Conservation (phyloP, 2,888 invertebrate species). For the Anaspis maculata region DNA sequence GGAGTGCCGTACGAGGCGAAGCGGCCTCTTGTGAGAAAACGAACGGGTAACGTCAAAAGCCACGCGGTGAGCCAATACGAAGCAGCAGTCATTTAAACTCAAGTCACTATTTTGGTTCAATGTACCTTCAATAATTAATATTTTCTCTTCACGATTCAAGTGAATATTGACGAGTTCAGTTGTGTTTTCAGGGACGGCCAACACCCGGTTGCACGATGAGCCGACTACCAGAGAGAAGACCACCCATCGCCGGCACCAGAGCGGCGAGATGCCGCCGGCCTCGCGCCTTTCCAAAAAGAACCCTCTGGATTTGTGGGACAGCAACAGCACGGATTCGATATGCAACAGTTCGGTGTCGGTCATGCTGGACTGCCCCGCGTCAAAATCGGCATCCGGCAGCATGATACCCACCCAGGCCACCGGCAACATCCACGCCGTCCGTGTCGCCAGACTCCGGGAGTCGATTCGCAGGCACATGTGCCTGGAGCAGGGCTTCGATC, state of each 20-base stretch:
- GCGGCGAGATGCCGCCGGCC: constrained; percentile 14
- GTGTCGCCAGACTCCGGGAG: constrained; percentile 10
- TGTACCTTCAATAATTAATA: too few relatives aligned
- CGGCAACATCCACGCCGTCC: constrained; percentile 8
- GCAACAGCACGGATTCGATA: constrained; percentile 40
- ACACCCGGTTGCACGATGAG: constrained; percentile 18
- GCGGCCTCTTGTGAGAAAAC: too few relatives aligned
- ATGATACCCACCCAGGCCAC: constrained; percentile 14
- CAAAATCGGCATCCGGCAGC: constrained; percentile 6
- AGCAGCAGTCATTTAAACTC: too few relatives aligned
- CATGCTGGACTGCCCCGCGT: constrained; percentile 27
- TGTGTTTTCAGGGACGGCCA: constrained; percentile 20
- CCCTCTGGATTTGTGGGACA: constrained; percentile 31
- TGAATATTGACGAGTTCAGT: too few relatives aligned
- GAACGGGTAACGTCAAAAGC: too few relatives aligned
- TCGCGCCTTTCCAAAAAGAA: constrained; percentile 30
- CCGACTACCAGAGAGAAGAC: constrained; percentile 30
- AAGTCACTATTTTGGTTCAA: too few relatives aligned
- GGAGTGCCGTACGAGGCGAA: too few relatives aligned
- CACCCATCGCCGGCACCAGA: constrained; percentile 22
- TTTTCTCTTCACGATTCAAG: too few relatives aligned
- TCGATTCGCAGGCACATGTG: constrained; percentile 1
- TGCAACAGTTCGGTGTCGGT: constrained; percentile 46
- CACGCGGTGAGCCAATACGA: too few relatives aligned
- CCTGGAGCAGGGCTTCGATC: constrained; percentile 4